Conservation (phyloP, 2,113 vertebrate species). For the Cyanoliseus patagonus region DNA sequence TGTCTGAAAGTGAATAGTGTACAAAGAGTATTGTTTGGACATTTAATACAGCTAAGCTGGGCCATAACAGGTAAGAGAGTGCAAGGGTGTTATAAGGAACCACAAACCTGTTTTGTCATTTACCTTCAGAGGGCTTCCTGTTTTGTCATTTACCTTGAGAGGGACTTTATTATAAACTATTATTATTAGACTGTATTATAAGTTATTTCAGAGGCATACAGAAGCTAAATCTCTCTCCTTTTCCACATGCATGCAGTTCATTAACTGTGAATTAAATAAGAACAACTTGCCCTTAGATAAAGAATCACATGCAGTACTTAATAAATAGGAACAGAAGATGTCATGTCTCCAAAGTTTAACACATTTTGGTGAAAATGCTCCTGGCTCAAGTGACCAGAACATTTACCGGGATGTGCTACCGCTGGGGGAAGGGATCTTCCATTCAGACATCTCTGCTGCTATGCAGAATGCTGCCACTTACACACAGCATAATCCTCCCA, state of each 20-base stretch:
- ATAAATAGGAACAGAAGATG: neutral
- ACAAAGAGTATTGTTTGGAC: neutral
- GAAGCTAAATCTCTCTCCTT: neutral
- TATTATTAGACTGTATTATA: neutral
- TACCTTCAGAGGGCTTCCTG: neutral
- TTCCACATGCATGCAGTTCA: neutral
- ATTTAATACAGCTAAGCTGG: neutral
- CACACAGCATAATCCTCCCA: neutral
- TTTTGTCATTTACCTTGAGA: neutral
- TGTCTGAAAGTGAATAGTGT: neutral
- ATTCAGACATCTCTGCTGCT: neutral
- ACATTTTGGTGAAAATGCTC: neutral
- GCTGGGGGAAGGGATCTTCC: neutral
- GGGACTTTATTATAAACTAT: neutral
- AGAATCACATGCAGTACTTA: neutral
- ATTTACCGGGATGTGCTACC: neutral
- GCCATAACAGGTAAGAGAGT: neutral
- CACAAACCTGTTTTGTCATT: neutral
- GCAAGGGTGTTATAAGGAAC: neutral
- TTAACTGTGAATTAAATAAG: neutral
- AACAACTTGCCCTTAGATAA: neutral
- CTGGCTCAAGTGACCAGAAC: neutral
- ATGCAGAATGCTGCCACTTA: neutral
- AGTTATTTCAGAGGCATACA: neutral
- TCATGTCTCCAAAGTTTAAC: neutral